Evolutionary conservation across 2,888 invertebrate species (phyloP), one percentile per base, ranked within the genome.

Genomic region (Kryphioiulus occultus): DNA sequence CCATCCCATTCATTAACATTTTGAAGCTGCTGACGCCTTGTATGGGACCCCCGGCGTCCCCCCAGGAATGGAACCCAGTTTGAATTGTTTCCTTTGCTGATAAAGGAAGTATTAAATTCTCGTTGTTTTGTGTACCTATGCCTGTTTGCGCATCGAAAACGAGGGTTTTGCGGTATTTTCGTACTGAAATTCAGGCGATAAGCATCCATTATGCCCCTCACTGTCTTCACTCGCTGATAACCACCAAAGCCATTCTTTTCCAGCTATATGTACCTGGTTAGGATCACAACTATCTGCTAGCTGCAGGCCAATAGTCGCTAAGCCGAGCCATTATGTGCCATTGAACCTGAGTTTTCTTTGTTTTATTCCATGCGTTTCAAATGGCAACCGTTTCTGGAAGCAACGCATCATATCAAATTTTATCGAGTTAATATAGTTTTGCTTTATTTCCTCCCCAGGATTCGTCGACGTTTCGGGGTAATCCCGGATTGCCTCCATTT

Each of bases 361-460:
- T 22, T 68, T 68, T 68, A 68, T 22, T 10, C 68, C 68, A 22
- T 68, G 68, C 68, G 68, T 68, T 68, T 68, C 22, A 68, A 68
- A 68, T 68, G 68, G 68, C 68, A 68, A 26, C 26, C 68, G 68
- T 68, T 68, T 26, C 22, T 68, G 22, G 68, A 26, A 68, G 22
- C 68, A 26, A 22, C 22, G 68, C 68, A 68, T 68, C 68, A 26
- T 68, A 68, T 68, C 68, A 68, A 68, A 68, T 68, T 68, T 68
- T 68, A 68, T 68, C 22, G 68, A 68, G 68, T 68, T 68, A 68
- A 68, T 68, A 68, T 68, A 68, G 68, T 68, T 68, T 68, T 68
- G 68, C 68, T 68, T 68, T 26, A 68, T 68, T 68, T 68, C 68
- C 68, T 68, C 68, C 68, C 26, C 26, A 26, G 68, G 26, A 26